Evolutionary conservation across 2,113 vertebrate genomes (phyloP).

Genomic region (Excalfactoria chinensis): DNA sequence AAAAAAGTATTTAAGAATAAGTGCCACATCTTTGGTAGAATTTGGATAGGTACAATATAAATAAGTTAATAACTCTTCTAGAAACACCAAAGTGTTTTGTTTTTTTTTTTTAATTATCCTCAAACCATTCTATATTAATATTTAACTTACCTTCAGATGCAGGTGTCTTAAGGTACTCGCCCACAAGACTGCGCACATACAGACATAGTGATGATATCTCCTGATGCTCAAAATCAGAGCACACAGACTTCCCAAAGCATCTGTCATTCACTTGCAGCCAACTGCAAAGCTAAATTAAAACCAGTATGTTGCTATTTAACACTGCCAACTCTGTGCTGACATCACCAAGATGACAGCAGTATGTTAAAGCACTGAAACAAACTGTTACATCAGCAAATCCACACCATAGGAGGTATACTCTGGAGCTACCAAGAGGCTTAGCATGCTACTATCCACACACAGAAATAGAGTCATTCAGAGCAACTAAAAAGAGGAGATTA

Average conservation of each 20-base stretch:
- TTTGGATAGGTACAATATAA: not conserved
- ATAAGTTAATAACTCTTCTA: not conserved
- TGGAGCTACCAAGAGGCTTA: not conserved
- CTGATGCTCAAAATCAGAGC: not conserved
- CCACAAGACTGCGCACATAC: constrained; percentile 74
- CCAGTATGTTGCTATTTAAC: not conserved
- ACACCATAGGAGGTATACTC: accelerated
- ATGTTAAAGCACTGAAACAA: not conserved
- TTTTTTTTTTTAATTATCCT: not conserved
- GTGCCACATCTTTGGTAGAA: not conserved
- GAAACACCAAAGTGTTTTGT: not conserved
- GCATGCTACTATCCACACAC: not conserved
- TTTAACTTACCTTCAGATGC: constrained; percentile 72
- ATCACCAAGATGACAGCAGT: not conserved
- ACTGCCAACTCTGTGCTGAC: not conserved
- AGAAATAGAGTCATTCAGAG: not conserved
- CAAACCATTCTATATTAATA: not conserved
- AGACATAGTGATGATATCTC: constrained; percentile 49
- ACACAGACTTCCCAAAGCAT: constrained; percentile 72
- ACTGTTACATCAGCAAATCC: not conserved
- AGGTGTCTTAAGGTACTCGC: constrained; percentile 80
- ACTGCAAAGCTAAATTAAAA: constrained; percentile 81
- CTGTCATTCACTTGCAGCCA: constrained; percentile 86
- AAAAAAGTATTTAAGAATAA: not conserved
- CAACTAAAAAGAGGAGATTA: not conserved